Conservation (phyloP, 2,888 invertebrate species). For the Chymomyza caudatula region DNA sequence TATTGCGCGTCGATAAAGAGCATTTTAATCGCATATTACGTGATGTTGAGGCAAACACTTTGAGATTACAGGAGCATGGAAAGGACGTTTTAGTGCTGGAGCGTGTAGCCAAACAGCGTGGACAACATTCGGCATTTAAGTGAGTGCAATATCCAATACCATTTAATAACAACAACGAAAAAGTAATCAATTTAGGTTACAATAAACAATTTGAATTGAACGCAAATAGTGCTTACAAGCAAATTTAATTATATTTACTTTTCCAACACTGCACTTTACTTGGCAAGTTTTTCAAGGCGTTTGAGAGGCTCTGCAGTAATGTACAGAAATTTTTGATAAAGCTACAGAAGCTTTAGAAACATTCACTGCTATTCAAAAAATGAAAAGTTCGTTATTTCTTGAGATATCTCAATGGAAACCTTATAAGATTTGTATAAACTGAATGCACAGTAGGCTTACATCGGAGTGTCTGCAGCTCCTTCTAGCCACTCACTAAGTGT, state of each 20-base stretch:
- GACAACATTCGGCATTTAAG: constrained; percentile 81
- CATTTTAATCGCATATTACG: constrained; percentile 89
- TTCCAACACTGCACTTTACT: neutral
- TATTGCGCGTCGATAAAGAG: constrained; percentile 89
- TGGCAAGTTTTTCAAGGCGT: neutral
- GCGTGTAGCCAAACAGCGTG: constrained; percentile 82
- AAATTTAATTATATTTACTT: neutral
- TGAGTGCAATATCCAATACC: constrained; percentile 75
- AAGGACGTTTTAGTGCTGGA: constrained; percentile 90
- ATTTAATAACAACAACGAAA: neutral
- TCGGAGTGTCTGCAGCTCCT: too few species aligned
- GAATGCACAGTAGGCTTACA: too few species aligned
- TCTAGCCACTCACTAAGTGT: too few species aligned
- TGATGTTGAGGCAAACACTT: constrained; percentile 93
- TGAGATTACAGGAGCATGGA: constrained; percentile 89
- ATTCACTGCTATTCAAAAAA: too few species aligned
- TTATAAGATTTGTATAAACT: too few species aligned
- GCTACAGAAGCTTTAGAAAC: too few species aligned
- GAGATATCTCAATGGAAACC: too few species aligned
- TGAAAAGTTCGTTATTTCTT: too few species aligned
- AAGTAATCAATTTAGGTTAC: constrained; percentile 15
- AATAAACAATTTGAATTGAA: constrained; percentile 35
- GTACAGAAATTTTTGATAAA: too few species aligned
- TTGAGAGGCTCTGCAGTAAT: too few species aligned
- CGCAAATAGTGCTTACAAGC: constrained; percentile 2